phyloP scores from a whole-genome alignment of 1,140 invertebrate genomes.

The Contarinia nasturtii region DNA sequence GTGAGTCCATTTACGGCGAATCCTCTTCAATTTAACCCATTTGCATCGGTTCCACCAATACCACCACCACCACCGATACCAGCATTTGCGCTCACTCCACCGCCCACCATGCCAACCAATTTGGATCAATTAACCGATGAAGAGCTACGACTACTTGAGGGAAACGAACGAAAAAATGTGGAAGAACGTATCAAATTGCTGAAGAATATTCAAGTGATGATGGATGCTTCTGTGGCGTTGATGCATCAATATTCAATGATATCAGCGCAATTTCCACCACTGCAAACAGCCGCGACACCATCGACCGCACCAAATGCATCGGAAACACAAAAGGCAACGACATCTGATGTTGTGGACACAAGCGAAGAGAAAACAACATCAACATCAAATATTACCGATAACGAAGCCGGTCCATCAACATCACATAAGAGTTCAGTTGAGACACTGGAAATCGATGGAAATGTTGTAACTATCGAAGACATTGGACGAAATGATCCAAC shows the following conservation, averaged over 20 bases:
- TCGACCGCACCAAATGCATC: constrained; percentile 26
- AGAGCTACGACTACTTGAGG: constrained; percentile 76
- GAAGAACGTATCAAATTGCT: constrained; percentile 70
- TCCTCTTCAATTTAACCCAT: constrained; percentile 1
- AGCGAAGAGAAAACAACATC: background rate
- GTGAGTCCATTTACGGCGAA: constrained; percentile 11
- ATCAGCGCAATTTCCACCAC: constrained; percentile 16
- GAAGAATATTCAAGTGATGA: constrained; percentile 64
- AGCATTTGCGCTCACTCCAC: constrained; percentile 28
- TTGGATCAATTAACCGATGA: constrained; percentile 57
- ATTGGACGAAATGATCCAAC: constrained; percentile 7
- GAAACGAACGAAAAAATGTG: constrained; percentile 62
- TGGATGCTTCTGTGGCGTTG: constrained; percentile 73
- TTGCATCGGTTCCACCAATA: constrained; percentile 28
- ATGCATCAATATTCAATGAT: constrained; percentile 74
- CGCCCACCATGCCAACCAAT: constrained; percentile 58
- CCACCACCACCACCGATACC: constrained; percentile 33
- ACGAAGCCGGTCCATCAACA: background rate
- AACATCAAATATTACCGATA: constrained; percentile 2
- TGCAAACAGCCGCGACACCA: constrained; percentile 17
- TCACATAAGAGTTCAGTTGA: constrained; percentile 12
- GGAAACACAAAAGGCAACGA: constrained; percentile 1
- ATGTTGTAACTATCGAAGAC: constrained; percentile 10
- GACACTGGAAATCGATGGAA: constrained; percentile 20
- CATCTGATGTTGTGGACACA: background rate